Evolutionary conservation across 2,888 invertebrate genomes (phyloP).

Genomic region (Aspidiotus destructor): DNA sequence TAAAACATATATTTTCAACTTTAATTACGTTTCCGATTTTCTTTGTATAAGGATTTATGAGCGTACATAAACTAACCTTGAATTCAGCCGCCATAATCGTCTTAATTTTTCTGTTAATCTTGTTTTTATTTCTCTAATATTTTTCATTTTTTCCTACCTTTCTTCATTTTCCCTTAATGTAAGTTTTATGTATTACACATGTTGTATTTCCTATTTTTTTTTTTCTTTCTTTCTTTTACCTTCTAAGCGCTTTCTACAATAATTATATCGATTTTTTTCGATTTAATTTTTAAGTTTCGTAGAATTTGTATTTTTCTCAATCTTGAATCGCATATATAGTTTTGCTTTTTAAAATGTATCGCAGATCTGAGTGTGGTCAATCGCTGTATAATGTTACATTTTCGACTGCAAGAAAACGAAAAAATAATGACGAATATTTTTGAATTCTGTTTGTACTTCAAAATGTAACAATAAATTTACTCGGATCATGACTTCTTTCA

Average conservation of each 20-base stretch:
- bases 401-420: not conserved
- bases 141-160: slow-evolving; percentile 12
- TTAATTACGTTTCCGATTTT: slow-evolving; percentile 11
- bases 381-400: not conserved
- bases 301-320: not conserved
- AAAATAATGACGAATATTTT: not conserved
- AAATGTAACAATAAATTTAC: slow-evolving; percentile 7
- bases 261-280: slow-evolving; percentile 16
- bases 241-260: slow-evolving; percentile 22
- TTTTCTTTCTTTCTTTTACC: not conserved
- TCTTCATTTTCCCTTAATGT: slow-evolving; percentile 5
- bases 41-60: not conserved
- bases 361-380: not conserved
- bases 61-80: not conserved
- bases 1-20: slow-evolving; percentile 6
- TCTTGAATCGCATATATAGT: not conserved
- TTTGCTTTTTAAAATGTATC: not conserved
- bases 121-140: slow-evolving; percentile 9
- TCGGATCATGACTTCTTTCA: slow-evolving; percentile 7
- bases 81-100: slow-evolving; percentile 21
- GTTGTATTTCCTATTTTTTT: not conserved
- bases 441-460: not conserved
- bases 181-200: slow-evolving; percentile 6
- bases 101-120: slow-evolving; percentile 16
- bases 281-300: not conserved